phyloP scores from a whole-genome alignment of 2,888 invertebrate species.

The Xanthorhoe designata region DNA sequence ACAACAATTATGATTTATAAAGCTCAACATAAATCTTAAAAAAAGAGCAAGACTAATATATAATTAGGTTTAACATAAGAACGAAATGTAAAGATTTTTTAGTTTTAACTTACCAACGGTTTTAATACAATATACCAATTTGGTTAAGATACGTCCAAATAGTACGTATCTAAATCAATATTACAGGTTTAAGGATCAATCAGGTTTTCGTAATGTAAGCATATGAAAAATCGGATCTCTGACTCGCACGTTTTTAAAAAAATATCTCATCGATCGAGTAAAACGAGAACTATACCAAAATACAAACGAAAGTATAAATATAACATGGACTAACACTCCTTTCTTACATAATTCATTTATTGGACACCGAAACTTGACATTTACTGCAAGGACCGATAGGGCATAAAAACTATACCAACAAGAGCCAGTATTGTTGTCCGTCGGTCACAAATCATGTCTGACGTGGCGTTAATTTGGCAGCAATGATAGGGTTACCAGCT shows the following conservation, averaged over 20 bases:
- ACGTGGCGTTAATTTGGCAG: slow-evolving; percentile 35
- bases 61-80: too few species aligned
- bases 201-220: too few species aligned
- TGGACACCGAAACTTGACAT: slow-evolving; percentile 41
- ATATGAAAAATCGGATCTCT: background rate
- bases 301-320: slow-evolving; percentile 31
- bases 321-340: slow-evolving; percentile 40
- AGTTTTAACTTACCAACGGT: too few species aligned
- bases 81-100: too few species aligned
- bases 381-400: slow-evolving; percentile 39
- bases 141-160: too few species aligned
- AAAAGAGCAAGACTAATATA: too few species aligned
- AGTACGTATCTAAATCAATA: too few species aligned
- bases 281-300: slow-evolving; percentile 8
- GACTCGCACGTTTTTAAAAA: background rate
- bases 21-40: too few species aligned
- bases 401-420: slow-evolving; percentile 42
- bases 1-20: too few species aligned
- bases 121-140: too few species aligned
- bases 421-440: slow-evolving; percentile 42
- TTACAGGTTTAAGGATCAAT: too few species aligned
- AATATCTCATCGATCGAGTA: slow-evolving; percentile 10
- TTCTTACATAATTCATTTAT: slow-evolving; percentile 43
- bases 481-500: slow-evolving; percentile 20
- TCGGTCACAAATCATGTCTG: slow-evolving; percentile 46